phyloP scores from a whole-genome alignment of 2,797 vertebrate genomes.

The Melanotaenia parkinsoni region DNA sequence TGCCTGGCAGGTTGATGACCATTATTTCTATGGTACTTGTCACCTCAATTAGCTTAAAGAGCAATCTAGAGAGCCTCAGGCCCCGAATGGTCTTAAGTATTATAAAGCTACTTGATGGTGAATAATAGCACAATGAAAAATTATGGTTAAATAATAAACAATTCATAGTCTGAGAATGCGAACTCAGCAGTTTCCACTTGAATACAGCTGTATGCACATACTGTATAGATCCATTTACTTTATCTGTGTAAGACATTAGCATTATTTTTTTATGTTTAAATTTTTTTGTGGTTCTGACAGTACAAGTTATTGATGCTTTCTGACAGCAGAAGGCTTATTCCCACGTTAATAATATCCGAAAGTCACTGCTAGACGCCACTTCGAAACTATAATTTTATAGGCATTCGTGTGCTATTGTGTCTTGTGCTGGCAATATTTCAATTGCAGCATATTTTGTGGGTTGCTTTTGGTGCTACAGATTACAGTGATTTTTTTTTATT shows the following conservation, averaged over 20 bases:
- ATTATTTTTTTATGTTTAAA: constrained; percentile 18
- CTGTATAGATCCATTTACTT: constrained; percentile 37
- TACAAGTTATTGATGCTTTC: constrained; percentile 35
- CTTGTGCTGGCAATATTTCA: too few species aligned
- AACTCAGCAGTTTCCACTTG: constrained; percentile 21
- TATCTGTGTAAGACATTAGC: constrained; percentile 5
- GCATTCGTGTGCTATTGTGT: background rate
- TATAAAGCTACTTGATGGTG: constrained; percentile 15
- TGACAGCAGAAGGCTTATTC: constrained; percentile 19
- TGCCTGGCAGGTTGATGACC: constrained; percentile 58
- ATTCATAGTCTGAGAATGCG: background rate
- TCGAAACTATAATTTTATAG: background rate
- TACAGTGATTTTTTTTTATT: background rate
- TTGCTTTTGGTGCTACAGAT: background rate
- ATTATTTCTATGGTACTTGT: constrained; percentile 47
- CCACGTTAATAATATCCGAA: constrained; percentile 5
- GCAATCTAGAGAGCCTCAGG: constrained; percentile 12
- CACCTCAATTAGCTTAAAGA: constrained; percentile 47
- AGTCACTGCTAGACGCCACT: background rate
- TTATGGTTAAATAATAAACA: constrained; percentile 15
- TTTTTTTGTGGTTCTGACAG: background rate
- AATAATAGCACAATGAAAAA: constrained; percentile 21
- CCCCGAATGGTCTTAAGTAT: constrained; percentile 23
- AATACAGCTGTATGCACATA: constrained; percentile 23
- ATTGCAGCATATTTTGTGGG: too few species aligned